phyloP scores from a whole-genome alignment of 53 echinoderm and acorn worm genomes.

The Stichopus horrens region DNA sequence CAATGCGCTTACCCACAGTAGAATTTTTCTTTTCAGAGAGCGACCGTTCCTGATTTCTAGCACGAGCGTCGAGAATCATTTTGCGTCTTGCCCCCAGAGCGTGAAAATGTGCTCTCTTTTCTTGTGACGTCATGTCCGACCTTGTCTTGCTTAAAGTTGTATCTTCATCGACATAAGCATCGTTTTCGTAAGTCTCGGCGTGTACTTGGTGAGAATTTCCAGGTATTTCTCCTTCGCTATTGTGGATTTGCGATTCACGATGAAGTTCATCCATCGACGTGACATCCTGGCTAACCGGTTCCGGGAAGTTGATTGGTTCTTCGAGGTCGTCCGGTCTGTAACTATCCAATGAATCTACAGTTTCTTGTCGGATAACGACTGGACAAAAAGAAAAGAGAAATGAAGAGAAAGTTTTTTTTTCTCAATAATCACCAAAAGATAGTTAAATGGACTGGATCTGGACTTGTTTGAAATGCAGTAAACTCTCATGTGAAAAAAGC shows the following conservation, averaged over 20 bases:
- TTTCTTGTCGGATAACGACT: slow-evolving; percentile 75
- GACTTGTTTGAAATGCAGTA: too few relatives aligned
- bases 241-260: neutral
- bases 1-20: neutral
- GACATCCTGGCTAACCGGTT: slow-evolving; percentile 43
- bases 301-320: slow-evolving; percentile 59
- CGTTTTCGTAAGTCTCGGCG: slow-evolving; percentile 66
- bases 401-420: neutral
- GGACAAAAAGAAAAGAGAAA: neutral
- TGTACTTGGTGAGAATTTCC: neutral
- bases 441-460: too few relatives aligned
- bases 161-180: slow-evolving; percentile 61
- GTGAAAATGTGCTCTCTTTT: slow-evolving; percentile 77
- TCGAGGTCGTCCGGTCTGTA: slow-evolving; percentile 69
- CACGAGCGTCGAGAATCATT: slow-evolving; percentile 32
- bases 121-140: slow-evolving; percentile 66
- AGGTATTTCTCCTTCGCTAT: neutral
- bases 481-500: too few relatives aligned
- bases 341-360: slow-evolving; percentile 82
- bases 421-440: too few relatives aligned
- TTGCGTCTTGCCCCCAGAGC: slow-evolving; percentile 61
- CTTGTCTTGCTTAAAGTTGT: slow-evolving; percentile 48
- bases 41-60: neutral
- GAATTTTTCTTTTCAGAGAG: neutral
- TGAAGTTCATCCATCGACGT: slow-evolving; percentile 5